Evolutionary conservation across 35 echinoderm and acorn worm species (phyloP), one percentile per base, ranked within the genome.

Genomic region (Strongylocentrotus purpuratus): DNA sequence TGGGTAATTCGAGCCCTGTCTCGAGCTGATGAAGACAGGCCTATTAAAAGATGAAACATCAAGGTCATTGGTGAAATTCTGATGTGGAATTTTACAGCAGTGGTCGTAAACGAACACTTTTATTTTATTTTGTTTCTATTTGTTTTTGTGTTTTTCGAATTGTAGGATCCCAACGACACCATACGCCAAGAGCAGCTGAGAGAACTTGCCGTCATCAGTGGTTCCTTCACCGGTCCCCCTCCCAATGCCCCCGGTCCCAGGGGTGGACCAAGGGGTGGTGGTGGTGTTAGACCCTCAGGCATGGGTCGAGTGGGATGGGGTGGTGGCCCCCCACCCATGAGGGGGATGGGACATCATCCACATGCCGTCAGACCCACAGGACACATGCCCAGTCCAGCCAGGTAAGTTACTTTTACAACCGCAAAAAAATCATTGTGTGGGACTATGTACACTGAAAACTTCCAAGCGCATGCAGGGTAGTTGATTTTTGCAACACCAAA

Each of bases 91-190:
- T n/a, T n/a, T n/a, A n/a, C n/a, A n/a, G n/a, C n/a, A n/a, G n/a
- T n/a, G n/a, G n/a, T n/a, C n/a, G n/a, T n/a, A n/a, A n/a, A n/a
- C n/a, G n/a, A n/a, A n/a, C n/a, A n/a, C n/a, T n/a, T n/a, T n/a
- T n/a, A n/a, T n/a, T n/a, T n/a, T n/a, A n/a, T n/a, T n/a, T n/a
- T n/a, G n/a, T n/a, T n/a, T n/a, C n/a, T n/a, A n/a, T n/a, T n/a
- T n/a, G n/a, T n/a, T n/a, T n/a, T n/a, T n/a, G n/a, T n/a, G n/a
- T n/a, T 70, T 2, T 70, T 70, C 22, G 20, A 50, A 70, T 70
- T 4, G 31, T 55, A 96, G 96, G 96, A 97, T 70, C 94, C 94
- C 5, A 97, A 97, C 58, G 96, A 97, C 95, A 94, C 88, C 32
- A 97, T 95, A 31, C 91, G 94, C 45, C 94, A 97, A 47, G 90